Evolutionary conservation across 2,797 vertebrate genomes (phyloP), one percentile per base, ranked within the genome.

Genomic region (Gila robusta): DNA sequence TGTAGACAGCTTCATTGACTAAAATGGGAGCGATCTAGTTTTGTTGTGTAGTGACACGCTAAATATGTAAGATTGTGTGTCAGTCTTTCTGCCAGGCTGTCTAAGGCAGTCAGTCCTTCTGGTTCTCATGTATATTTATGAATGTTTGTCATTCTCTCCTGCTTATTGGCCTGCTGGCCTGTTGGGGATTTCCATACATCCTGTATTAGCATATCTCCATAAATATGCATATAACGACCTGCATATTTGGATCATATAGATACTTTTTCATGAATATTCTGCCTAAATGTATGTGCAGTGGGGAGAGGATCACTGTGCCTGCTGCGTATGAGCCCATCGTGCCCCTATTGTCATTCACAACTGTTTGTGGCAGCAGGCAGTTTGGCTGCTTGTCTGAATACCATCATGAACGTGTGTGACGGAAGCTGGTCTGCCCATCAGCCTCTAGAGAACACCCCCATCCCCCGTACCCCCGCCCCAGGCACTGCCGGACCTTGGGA

Each of bases 271-370:
- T 93, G 87, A 91, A 88, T 86, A 87, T 71, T 80, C 78, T 19
- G 91, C 92, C 92, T 91, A 92, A 93, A 94, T 92, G 81, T 81
- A 59, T 66, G 54, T 77, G 62, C 66, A 44, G 47, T 10, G 0
- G 72, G 39, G 47, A 78, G 39, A 76, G 56, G 70, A 85, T 87
- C 44, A 41, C 23, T 66, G 39, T 59, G 69, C n/a, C 62, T 86
- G 37, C 52, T 66, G 56, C 79, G 91, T 83, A 80, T 64, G 87
- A 88, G 84, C 76, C 52, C 35, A 54, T 7, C 71, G 2, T 84
- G 88, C 82, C 80, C 74, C 90, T 82, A 83, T 89, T 92, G 88
- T 90, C 87, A 93, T 90, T 92, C 91, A 88, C 12, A 90, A 81
- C 82, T 56, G 81, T 64, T 76, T 81, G 37, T 83, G 87, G 89